Percentiles rank a stretch among this genome's conserved stretches.
These are phyloP conservation scores for Eciton burchellii DNA, from an alignment of 1,140 invertebrate species.

Conservation along the genomic window DNA sequence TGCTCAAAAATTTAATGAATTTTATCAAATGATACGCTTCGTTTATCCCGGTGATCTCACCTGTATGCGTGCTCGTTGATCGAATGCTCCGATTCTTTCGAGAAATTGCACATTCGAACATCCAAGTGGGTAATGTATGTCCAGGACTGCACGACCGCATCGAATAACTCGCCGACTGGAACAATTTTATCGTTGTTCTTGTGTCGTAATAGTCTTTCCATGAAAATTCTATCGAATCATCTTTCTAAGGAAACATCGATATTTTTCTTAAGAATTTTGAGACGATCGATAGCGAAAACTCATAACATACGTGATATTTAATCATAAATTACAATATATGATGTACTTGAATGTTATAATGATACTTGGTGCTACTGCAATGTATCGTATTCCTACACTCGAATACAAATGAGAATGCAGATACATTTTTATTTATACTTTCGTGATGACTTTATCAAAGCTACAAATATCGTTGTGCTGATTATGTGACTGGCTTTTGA, in stretches of 20 bases:
- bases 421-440: background rate
- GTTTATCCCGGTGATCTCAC: slow-evolving; percentile 64
- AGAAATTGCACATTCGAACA: slow-evolving; percentile 80
- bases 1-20: slow-evolving; percentile 32
- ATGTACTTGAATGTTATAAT: too few species aligned
- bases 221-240: too few species aligned
- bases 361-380: too few species aligned
- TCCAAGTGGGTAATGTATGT: slow-evolving; percentile 75
- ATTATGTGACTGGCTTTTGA: background rate
- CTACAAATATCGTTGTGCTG: background rate
- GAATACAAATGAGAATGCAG: too few species aligned
- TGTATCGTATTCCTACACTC: too few species aligned
- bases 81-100: slow-evolving; percentile 74
- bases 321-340: too few species aligned
- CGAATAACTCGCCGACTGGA: slow-evolving; percentile 78
- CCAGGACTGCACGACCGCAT: slow-evolving; percentile 69
- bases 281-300: too few species aligned
- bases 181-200: slow-evolving; percentile 44
- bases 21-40: background rate
- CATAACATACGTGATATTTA: too few species aligned
- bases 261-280: too few species aligned
- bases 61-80: slow-evolving; percentile 75
- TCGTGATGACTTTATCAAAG: background rate
- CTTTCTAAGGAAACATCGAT: too few species aligned
- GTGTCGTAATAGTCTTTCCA: too few species aligned